Percentiles rank a stretch among this genome's conserved stretches.
These are phyloP conservation scores for Antheraea yamamai DNA, from an alignment of 2,888 invertebrate genomes.

Conservation along the genomic window DNA sequence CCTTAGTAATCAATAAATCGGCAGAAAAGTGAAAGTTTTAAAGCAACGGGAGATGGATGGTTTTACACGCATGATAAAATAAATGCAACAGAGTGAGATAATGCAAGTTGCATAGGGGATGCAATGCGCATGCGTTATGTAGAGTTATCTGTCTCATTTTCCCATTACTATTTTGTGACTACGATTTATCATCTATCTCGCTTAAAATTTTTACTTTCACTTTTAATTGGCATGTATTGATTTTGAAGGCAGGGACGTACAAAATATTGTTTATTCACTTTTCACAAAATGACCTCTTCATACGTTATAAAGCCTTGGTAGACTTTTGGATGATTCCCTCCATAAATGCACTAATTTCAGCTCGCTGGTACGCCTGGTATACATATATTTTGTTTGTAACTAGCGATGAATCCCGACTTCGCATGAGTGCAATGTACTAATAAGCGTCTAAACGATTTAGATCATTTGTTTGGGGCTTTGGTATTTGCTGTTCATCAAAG, in stretches of 20 bases:
- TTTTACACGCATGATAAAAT: not conserved
- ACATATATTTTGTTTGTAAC: not conserved
- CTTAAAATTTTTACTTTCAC: not conserved
- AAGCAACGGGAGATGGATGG: not conserved
- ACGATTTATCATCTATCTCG: not conserved
- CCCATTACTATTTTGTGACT: not conserved
- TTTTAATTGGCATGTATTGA: not conserved
- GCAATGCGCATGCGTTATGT: not conserved
- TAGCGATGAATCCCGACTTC: too few relatives aligned
- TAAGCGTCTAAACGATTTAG: too few relatives aligned
- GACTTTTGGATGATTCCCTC: not conserved
- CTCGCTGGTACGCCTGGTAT: not conserved
- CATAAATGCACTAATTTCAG: not conserved
- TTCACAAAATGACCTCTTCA: not conserved
- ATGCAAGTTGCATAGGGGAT: not conserved
- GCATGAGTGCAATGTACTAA: too few relatives aligned
- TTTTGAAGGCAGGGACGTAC: not conserved
- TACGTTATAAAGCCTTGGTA: not conserved
- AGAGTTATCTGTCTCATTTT: not conserved
- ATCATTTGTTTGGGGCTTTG: too few relatives aligned
- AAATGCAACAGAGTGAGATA: not conserved
- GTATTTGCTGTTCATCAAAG: too few relatives aligned
- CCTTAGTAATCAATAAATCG: not conserved
- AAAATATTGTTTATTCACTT: slow-evolving; percentile 1
- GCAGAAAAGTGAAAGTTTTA: slow-evolving; percentile 7